Evolutionary conservation across 1,140 invertebrate genomes (phyloP), one percentile per base, ranked within the genome.

Genomic region (Drosophila subobscura): DNA sequence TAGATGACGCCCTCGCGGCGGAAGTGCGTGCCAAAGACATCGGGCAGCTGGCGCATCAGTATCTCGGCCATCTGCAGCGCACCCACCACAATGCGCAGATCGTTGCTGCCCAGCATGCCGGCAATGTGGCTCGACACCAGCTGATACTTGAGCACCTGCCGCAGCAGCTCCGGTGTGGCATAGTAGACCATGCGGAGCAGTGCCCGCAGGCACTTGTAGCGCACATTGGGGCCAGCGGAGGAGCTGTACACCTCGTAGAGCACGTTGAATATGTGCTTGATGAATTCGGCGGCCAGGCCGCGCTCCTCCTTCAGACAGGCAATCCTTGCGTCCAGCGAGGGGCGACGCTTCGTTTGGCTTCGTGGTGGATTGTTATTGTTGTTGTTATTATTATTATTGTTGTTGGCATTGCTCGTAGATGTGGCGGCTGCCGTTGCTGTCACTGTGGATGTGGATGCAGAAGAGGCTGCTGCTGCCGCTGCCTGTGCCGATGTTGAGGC

Each of bases 61-160:
- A 99, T 97, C 91, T 98, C 97, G 14, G 97, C 97, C 94, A 99
- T 97, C 93, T 99, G 98, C 42, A 99, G 92, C n/a, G 98, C 98
- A 55, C 97, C 97, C 49, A 99, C 98, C 22, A 99, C 97, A 79
- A 99, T 99, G 84, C 97, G 95, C 46, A 99, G 93, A 93, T 99
- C 98, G 81, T 96, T 96, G 0, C 98, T 99, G 0, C 98, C 98
- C 94, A 99, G 94, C 98, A 99, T 99, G 42, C 97, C 97, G 37
- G 98, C 98, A 84, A 99, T 97, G 91, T 99, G 98, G 77, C 97
- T 99, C 20, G 98, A 98, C 16, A 99, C 97, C 63, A 97, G 94
- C 93, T 99, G 97, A 92, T 97, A 97, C 91, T 97, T 97, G 6
- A 99, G 92, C 54, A 98, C 97, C 79, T 96, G 95, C 77, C 96